These are phyloP conservation scores for Menura novaehollandiae DNA, from an alignment of 2,113 vertebrate species.

Conservation along the genomic window DNA sequence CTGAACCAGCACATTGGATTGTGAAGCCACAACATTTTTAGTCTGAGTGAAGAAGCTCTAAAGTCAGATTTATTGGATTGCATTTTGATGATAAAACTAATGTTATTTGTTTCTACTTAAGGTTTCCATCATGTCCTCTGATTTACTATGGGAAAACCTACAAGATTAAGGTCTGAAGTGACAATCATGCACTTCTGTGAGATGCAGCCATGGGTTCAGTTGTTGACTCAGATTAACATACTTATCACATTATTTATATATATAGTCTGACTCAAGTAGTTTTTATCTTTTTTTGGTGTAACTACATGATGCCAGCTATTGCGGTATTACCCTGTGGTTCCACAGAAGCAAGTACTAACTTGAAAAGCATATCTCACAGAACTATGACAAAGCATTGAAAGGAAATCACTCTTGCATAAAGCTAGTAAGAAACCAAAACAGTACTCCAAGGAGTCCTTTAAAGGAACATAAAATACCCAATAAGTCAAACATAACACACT, in stretches of 20 bases:
- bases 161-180: background rate
- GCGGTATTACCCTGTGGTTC: background rate
- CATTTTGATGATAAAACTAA: background rate
- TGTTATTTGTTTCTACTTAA: background rate
- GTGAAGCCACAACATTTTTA: background rate
- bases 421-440: background rate
- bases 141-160: fast-evolving
- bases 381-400: background rate
- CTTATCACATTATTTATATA: background rate
- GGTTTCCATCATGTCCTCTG: background rate
- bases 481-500: background rate
- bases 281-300: background rate
- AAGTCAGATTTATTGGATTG: background rate
- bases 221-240: background rate
- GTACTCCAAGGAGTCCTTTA: background rate
- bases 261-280: background rate
- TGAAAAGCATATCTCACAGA: background rate
- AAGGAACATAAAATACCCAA: background rate
- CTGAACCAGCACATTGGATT: background rate
- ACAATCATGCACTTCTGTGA: background rate
- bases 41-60: background rate
- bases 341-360: background rate
- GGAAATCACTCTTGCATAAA: background rate
- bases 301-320: background rate
- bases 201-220: fast-evolving